These are phyloP conservation scores for Sylvilagus floridanus DNA, from an alignment of 2,797 vertebrate genomes.

Conservation along the genomic window DNA sequence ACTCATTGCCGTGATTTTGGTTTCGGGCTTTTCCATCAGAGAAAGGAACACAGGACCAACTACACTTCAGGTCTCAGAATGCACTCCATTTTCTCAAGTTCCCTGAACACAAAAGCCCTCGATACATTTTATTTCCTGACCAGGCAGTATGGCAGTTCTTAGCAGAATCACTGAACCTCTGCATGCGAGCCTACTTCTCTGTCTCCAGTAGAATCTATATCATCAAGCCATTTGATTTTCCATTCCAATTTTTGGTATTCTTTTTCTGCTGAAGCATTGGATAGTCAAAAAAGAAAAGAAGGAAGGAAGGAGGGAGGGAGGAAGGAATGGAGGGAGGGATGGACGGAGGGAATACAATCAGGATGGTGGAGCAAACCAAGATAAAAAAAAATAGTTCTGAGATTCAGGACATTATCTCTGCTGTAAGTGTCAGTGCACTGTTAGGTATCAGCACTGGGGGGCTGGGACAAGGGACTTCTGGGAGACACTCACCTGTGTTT, in stretches of 20 bases:
- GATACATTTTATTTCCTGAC: slow-evolving; percentile 39
- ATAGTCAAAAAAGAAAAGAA: not conserved
- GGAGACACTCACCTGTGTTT: not conserved
- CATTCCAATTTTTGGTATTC: not conserved
- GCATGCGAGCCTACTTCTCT: not conserved
- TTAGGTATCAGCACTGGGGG: not conserved
- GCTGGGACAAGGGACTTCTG: not conserved
- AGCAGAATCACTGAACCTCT: not conserved
- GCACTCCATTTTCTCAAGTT: slow-evolving; percentile 66
- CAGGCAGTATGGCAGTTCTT: not conserved
- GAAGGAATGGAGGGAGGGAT: too few relatives aligned
- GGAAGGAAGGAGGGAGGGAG: not conserved
- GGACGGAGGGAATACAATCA: not conserved
- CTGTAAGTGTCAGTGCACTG: slow-evolving; percentile 9
- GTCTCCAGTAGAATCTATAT: not conserved
- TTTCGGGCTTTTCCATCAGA: slow-evolving; percentile 64
- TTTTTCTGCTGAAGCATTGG: not conserved
- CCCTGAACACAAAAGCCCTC: slow-evolving; percentile 29
- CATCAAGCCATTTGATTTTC: not conserved
- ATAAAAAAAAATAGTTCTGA: not conserved
- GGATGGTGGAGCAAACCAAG: not conserved
- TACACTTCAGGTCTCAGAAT: slow-evolving; percentile 47
- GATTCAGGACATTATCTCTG: not conserved
- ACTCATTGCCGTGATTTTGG: slow-evolving; percentile 65
- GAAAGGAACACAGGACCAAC: slow-evolving; percentile 54